phyloP scores from a whole-genome alignment of 1,140 invertebrate genomes.

The Belonocnema kinseyi region DNA sequence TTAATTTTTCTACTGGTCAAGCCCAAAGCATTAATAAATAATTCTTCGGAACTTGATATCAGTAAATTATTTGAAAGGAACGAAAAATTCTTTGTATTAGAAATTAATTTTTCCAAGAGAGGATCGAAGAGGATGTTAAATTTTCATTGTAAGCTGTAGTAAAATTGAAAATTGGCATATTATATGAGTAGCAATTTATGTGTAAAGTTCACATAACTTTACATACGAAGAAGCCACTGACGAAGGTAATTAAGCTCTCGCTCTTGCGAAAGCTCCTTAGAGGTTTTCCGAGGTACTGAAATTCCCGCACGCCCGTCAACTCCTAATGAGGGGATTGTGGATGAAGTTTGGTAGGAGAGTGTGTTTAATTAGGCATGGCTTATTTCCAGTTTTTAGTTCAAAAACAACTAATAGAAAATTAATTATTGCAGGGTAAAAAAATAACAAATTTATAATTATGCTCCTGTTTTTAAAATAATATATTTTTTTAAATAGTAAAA shows the following conservation, averaged over 20 bases:
- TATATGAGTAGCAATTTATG: background rate
- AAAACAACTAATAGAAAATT: background rate
- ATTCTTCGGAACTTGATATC: too few relatives aligned
- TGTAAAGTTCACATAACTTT: conserved; percentile 7
- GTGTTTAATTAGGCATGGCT: conserved; percentile 53
- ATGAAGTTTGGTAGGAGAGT: conserved; percentile 56
- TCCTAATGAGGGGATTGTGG: conserved; percentile 63
- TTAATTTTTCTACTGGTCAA: too few relatives aligned
- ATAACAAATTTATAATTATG: too few relatives aligned
- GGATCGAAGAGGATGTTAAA: too few relatives aligned
- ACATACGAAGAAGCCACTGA: conserved; percentile 10
- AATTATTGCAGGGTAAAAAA: background rate
- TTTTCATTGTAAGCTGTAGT: too few relatives aligned
- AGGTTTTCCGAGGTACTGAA: conserved; percentile 65
- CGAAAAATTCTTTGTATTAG: too few relatives aligned
- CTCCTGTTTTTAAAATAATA: too few relatives aligned
- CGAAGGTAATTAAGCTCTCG: conserved; percentile 61
- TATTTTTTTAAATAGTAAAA: too few relatives aligned
- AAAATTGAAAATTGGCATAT: background rate
- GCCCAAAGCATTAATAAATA: too few relatives aligned
- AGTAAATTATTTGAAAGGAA: too few relatives aligned
- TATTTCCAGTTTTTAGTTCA: background rate
- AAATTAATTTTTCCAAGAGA: too few relatives aligned
- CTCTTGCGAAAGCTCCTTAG: conserved; percentile 59
- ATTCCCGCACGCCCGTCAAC: conserved; percentile 65